A percentile compares a stretch with the other conserved stretches of the same genome.
Conservation (phyloP, 2,797 vertebrate genomes). For the Sebastes nivosus region DNA sequence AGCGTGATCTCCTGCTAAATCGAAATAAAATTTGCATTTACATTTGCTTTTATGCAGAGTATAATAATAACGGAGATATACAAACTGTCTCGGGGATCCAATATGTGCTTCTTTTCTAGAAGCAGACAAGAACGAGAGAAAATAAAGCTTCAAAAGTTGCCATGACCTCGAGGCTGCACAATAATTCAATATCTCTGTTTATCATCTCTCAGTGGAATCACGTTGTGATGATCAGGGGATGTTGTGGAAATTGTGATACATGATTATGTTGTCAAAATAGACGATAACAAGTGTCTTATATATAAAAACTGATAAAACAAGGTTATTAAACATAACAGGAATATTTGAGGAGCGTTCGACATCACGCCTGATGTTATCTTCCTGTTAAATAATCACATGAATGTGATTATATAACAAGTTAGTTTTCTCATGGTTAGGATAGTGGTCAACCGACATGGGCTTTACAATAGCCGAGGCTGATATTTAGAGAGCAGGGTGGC, state of each 20-base stretch:
- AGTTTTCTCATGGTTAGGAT: not conserved
- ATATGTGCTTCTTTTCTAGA: not conserved
- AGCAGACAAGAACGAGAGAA: not conserved
- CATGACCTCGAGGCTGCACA: not conserved
- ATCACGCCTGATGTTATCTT: not conserved
- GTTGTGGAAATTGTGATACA: not conserved
- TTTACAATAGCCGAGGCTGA: too few relatives aligned
- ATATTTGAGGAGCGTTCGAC: not conserved
- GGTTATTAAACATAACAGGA: not conserved
- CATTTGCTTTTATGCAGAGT: not conserved
- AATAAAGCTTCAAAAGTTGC: not conserved
- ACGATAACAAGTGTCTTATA: not conserved
- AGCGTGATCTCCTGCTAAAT: not conserved
- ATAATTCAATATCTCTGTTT: not conserved
- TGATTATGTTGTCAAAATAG: not conserved
- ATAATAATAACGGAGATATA: not conserved
- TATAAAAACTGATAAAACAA: slow-evolving; percentile 2
- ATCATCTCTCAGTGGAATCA: not conserved
- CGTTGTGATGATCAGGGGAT: not conserved
- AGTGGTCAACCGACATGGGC: too few relatives aligned
- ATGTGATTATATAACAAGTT: not conserved
- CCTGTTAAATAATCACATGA: not conserved
- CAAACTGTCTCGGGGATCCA: not conserved
- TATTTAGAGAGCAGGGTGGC: too few relatives aligned
- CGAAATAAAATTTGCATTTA: not conserved